Evolutionary conservation across 35 echinoderm and acorn worm species (phyloP), one percentile per base, ranked within the genome.

Genomic region (Apostichopus parvimensis): DNA sequence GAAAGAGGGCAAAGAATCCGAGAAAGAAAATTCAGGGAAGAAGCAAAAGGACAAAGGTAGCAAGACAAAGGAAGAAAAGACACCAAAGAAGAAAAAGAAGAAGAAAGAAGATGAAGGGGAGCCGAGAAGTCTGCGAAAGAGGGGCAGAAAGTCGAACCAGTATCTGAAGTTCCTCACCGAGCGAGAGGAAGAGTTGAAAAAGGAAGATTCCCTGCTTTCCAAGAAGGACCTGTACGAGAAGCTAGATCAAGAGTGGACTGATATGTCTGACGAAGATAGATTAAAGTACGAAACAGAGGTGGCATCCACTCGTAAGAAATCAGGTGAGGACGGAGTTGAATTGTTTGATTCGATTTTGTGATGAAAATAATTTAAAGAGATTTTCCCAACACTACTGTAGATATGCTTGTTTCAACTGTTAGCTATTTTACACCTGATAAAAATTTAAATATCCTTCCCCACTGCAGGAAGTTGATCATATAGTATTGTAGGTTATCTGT

Each of bases 231-330:
- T 99, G 5, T 93, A 91, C 57, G 77, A 79, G 9, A 87, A 92
- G 59, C 56, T 96, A 62, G 93, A 99, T 26, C 77, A 96, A 53
- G 92, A 99, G 70, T 99, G 97, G 97, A 88, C 88, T 18, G 88
- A 83, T 15, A 15, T 96, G 73, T 62, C 97, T 0, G 95, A 94
- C 34, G 89, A 96, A 6, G 90, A 99, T 18, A 99, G 94, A 85
- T 65, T 66, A 1, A 92, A 95, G 78, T 96, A 93, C 92, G 70
- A 68, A 9, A 92, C 64, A 14, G 94, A 94, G 57, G 24, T 62
- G 26, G 56, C 91, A 90, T 0, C 79, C 5, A 92, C 93, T 22
- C 91, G 94, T 87, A 77, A 88, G 22, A 95, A 91, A 81, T 56
- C 68, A 88, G 94, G 87, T 88, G 77, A 84, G 81, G 5, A 21